A percentile compares a stretch with the other conserved stretches of the same genome.
phyloP scores from a whole-genome alignment of 2,888 invertebrate species.

The Conchocele bisecta region DNA sequence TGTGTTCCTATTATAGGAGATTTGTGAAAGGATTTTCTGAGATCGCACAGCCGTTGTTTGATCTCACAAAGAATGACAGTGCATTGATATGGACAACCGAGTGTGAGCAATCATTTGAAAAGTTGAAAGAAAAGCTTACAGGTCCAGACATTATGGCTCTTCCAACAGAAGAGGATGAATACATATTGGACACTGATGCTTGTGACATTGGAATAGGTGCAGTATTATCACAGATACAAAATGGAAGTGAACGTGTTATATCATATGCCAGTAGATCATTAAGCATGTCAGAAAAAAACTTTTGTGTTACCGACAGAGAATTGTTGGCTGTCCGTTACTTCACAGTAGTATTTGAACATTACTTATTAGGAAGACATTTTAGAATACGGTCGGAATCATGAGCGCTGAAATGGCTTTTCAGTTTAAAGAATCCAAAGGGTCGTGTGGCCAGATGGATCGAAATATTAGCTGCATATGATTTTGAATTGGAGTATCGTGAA shows the following conservation, averaged over 20 bases:
- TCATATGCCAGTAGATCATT: too few species aligned
- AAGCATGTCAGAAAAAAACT: too few species aligned
- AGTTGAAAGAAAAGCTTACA: slow-evolving; percentile 25
- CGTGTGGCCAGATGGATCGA: too few species aligned
- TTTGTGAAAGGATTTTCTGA: neutral
- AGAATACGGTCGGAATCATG: too few species aligned
- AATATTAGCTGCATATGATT: too few species aligned
- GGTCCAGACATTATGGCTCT: slow-evolving; percentile 28
- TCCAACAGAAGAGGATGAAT: slow-evolving; percentile 14
- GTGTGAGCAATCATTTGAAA: slow-evolving; percentile 26
- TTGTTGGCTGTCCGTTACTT: too few species aligned
- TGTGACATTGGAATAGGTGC: slow-evolving; percentile 33
- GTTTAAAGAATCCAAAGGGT: too few species aligned
- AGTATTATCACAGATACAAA: slow-evolving; percentile 37
- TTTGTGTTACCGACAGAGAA: too few species aligned
- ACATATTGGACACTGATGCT: slow-evolving; percentile 48
- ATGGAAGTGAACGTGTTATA: slow-evolving; percentile 27
- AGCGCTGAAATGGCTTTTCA: too few species aligned
- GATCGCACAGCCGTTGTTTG: neutral
- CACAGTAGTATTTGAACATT: too few species aligned
- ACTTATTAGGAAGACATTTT: too few species aligned
- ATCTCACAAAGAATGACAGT: neutral
- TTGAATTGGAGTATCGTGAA: too few species aligned
- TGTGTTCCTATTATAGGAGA: neutral
- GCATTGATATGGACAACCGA: slow-evolving; percentile 25